Percentiles rank a stretch among this genome's conserved stretches.
phyloP scores from a whole-genome alignment of 2,113 vertebrate species.

The Anhinga anhinga region DNA sequence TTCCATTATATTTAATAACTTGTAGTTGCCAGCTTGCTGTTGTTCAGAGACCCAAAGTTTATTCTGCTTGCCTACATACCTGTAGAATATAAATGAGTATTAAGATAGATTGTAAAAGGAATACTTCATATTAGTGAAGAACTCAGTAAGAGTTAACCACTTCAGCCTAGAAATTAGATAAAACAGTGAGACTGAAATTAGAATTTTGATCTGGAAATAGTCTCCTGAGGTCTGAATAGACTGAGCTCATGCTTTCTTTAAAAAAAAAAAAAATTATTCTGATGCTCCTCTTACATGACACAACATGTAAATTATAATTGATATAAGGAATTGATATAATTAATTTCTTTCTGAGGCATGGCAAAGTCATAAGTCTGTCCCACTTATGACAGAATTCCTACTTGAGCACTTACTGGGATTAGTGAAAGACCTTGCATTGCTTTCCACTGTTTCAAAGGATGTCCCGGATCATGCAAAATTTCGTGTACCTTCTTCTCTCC shows the following conservation, averaged over 20 bases:
- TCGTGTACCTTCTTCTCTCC: neutral
- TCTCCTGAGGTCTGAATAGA: neutral
- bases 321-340: too few relatives aligned
- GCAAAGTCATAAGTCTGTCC: neutral
- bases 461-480: neutral
- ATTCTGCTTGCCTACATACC: neutral
- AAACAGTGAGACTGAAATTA: neutral
- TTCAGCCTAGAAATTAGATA: neutral
- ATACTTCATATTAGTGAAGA: neutral
- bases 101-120: neutral
- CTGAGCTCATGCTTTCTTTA: neutral
- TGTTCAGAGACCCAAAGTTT: neutral
- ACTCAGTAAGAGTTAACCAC: neutral
- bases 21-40: neutral
- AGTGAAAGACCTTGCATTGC: neutral
- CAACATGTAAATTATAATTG: neutral
- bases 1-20: conserved; percentile 3
- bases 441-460: neutral
- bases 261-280: neutral
- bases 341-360: neutral
- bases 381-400: neutral
- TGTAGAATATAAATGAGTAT: neutral
- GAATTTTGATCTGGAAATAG: neutral
- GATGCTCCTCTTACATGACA: neutral
- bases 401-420: neutral